Conservation (phyloP, 2,888 invertebrate genomes). For the Augiades crinisus region DNA sequence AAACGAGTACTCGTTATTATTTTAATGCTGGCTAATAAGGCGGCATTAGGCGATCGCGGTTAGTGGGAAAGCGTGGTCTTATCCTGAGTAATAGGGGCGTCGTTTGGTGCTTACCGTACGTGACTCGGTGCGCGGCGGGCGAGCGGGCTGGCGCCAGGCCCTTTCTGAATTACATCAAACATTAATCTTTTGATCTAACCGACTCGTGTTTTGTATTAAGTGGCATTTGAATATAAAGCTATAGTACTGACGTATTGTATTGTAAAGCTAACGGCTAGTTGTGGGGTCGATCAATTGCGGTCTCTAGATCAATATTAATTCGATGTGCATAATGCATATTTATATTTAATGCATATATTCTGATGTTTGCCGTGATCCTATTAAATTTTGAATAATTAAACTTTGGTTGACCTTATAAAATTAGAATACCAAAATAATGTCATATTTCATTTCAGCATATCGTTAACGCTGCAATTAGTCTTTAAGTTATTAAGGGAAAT, state of each 20-base stretch:
- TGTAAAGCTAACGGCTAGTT: conserved; percentile 29
- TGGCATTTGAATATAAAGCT: conserved; percentile 51
- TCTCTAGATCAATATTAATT: conserved; percentile 21
- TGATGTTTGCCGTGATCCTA: conserved; percentile 1
- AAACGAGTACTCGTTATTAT: conserved; percentile 50
- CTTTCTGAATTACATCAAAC: conserved; percentile 59
- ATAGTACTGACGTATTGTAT: conserved; percentile 35
- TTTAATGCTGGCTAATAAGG: conserved; percentile 63
- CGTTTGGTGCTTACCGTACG: conserved; percentile 47
- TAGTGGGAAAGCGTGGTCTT: conserved; percentile 51
- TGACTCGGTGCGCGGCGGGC: conserved; percentile 44
- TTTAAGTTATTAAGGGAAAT: too few relatives aligned
- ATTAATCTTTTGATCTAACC: conserved; percentile 61
- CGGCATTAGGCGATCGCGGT: conserved; percentile 58
- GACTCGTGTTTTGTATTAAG: conserved; percentile 50
- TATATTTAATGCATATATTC: conserved; percentile 18
- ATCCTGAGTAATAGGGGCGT: conserved; percentile 56
- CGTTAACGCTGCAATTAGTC: too few relatives aligned
- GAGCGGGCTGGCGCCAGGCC: conserved; percentile 48
- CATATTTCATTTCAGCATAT: too few relatives aligned
- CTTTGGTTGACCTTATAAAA: conserved; percentile 12
- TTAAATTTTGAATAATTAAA: conserved; percentile 10
- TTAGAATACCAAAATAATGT: neutral
- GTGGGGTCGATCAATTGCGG: conserved; percentile 11
- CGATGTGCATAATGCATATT: conserved; percentile 17